Base-by-base conservation (phyloP, 2,888 invertebrate genomes). In the Melipona bicolor region DNA sequence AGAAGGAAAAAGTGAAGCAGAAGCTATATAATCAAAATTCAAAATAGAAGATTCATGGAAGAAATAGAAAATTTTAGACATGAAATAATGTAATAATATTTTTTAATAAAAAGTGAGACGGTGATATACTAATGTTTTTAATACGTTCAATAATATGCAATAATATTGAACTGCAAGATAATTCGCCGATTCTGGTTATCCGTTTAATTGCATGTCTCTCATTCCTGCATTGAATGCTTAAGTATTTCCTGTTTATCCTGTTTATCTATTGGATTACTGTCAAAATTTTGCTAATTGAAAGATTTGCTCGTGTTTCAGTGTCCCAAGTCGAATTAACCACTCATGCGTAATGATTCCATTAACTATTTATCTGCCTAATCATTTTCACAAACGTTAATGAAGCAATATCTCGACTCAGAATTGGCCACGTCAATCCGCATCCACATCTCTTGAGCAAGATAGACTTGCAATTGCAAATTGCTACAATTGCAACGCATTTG, bases 101-200 rank as follows among this genome's bases (percentile, higher is more conserved):
- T 43, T 2, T 43, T 9, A 64, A 36, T 43, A 6, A 13, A 65
- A n/a, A 65, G 15, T 43, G 36, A 65, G 43, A 36, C 13, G 13
- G 15, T 36, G 21, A 15, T 15, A 64, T 32, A 21, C 13, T 13
- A 32, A 4, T 15, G 13, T 36, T 0, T 21, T 11, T 52, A 52
- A 54, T 15, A 36, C 24, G 64, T 62, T 64, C 15, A 32, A 17
- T 50, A 56, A 75, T 21, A 36, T 65, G 24, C 24, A 65, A 65
- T 32, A 4, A 32, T n/a, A 27, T 43, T 43, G 43, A 9, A 52
- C 32, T 36, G 5, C 27, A 69, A 69, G 64, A 73, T 81, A 77
- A 77, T 81, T 83, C 19, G 59, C 15, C 50, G 65, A 82, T 83
- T 77, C 72, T 52, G 72, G 68, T 69, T 77, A 64, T 65, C 73